phyloP scores from a whole-genome alignment of 23 tunicate species.

The Oikopleura dioica region DNA sequence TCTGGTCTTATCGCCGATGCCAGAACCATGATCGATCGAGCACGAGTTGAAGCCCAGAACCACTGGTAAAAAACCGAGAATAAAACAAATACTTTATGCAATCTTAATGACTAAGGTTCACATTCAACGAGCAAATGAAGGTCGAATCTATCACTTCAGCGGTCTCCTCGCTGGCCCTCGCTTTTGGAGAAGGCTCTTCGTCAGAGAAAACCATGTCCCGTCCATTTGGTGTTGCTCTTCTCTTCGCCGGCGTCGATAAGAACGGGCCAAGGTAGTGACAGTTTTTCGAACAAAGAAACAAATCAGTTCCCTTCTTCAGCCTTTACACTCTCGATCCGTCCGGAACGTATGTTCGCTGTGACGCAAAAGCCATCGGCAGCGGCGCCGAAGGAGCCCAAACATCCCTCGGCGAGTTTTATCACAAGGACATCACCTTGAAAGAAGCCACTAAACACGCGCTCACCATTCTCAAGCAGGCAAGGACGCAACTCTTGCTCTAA shows the following conservation, averaged over 20 bases:
- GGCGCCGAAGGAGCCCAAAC: conserved; percentile 97
- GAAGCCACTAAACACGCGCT: conserved; percentile 84
- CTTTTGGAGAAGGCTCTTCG: conserved; percentile 85
- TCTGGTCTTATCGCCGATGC: conserved; percentile 96
- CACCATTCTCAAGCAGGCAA: conserved; percentile 47
- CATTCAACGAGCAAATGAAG: conserved; percentile 73
- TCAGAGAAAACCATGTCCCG: conserved; percentile 89
- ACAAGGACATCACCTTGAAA: conserved; percentile 71
- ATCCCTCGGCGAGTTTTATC: conserved; percentile 71
- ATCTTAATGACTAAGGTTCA: conserved; percentile 23
- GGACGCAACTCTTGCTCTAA: background rate
- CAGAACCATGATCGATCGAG: conserved; percentile 90
- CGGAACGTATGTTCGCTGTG: conserved; percentile 63
- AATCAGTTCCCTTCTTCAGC: background rate
- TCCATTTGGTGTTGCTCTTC: conserved; percentile 84
- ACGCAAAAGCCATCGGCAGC: conserved; percentile 88
- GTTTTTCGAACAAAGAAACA: too few species aligned
- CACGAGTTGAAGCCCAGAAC: conserved; percentile 97
- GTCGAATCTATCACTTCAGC: conserved; percentile 86
- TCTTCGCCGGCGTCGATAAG: conserved; percentile 82
- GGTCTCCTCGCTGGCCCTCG: conserved; percentile 81
- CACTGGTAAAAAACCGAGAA: conserved; percentile 27
- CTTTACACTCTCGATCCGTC: conserved; percentile 79
- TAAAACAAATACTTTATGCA: background rate
- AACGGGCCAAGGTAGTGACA: conserved; percentile 31